Percentiles rank a stretch among this genome's conserved stretches.
These are phyloP conservation scores for Proteles cristata DNA, from an alignment of 2,113 vertebrate genomes.

Conservation along the genomic window DNA sequence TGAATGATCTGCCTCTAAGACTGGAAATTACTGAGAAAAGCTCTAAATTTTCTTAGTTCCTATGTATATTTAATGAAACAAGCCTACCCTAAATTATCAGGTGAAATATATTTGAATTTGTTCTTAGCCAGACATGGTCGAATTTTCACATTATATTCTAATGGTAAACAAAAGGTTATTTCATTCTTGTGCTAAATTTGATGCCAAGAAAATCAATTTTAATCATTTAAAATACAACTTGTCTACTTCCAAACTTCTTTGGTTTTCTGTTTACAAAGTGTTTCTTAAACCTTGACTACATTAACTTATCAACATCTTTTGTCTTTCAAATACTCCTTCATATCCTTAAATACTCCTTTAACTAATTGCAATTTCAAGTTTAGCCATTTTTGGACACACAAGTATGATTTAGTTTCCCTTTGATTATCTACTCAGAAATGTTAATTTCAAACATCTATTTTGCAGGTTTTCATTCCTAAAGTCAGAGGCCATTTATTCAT, in stretches of 20 bases:
- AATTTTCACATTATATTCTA: constrained; percentile 14
- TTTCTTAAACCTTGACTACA: background rate
- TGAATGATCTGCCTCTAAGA: background rate
- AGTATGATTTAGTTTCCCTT: background rate
- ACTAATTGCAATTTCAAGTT: background rate
- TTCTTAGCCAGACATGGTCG: background rate
- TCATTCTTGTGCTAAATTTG: background rate
- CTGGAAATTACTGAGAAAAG: background rate
- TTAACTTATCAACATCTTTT: constrained; percentile 28
- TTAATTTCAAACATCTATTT: constrained; percentile 38
- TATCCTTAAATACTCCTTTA: background rate
- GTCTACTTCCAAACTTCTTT: background rate
- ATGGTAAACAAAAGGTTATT: background rate
- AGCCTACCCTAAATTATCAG: background rate
- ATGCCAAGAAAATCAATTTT: background rate
- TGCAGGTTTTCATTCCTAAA: constrained; percentile 55
- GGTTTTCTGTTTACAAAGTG: background rate
- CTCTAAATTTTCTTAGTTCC: background rate
- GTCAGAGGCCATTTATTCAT: constrained; percentile 54
- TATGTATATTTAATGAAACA: background rate
- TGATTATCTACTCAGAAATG: constrained; percentile 55
- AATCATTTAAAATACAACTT: constrained; percentile 4
- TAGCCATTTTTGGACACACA: background rate
- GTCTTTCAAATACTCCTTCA: constrained; percentile 32
- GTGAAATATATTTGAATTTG: constrained; percentile 12